Evolutionary conservation across 2,888 invertebrate genomes (phyloP).

Genomic region (Drosophila anomalata): DNA sequence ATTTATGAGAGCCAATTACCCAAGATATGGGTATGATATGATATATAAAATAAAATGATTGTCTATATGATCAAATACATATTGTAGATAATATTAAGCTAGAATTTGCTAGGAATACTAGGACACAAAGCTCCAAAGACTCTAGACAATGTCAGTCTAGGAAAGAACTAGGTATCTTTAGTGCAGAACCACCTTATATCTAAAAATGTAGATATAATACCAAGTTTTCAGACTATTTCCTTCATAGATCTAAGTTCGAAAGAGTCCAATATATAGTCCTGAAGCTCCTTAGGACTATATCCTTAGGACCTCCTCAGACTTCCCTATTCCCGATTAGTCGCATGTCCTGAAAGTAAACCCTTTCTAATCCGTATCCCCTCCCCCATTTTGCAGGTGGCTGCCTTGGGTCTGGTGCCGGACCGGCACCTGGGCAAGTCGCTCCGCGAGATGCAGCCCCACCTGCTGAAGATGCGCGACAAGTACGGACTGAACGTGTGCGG

Average conservation of each 20-base stretch:
- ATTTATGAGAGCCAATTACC: too few species aligned
- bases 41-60: too few species aligned
- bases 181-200: neutral
- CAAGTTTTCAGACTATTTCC: too few species aligned
- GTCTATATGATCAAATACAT: too few species aligned
- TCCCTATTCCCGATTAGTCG: too few species aligned
- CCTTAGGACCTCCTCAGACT: neutral
- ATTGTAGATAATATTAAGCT: too few species aligned
- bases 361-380: neutral
- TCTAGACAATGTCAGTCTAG: neutral
- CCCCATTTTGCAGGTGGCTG: slow-evolving; percentile 86
- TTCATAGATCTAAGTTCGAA: too few species aligned
- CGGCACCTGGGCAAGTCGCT: slow-evolving; percentile 95
- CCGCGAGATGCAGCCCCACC: slow-evolving; percentile 93
- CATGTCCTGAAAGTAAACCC: neutral
- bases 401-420: slow-evolving; percentile 93
- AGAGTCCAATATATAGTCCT: too few species aligned
- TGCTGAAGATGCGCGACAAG: slow-evolving; percentile 94
- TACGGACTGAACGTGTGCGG: slow-evolving; percentile 98
- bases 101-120: too few species aligned
- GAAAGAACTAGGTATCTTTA: neutral
- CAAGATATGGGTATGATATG: too few species aligned
- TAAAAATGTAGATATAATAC: too few species aligned
- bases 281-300: neutral
- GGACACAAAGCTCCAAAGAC: too few species aligned